Evolutionary conservation across 1,140 invertebrate genomes (phyloP).

Genomic region (Saxidomus purpurata): DNA sequence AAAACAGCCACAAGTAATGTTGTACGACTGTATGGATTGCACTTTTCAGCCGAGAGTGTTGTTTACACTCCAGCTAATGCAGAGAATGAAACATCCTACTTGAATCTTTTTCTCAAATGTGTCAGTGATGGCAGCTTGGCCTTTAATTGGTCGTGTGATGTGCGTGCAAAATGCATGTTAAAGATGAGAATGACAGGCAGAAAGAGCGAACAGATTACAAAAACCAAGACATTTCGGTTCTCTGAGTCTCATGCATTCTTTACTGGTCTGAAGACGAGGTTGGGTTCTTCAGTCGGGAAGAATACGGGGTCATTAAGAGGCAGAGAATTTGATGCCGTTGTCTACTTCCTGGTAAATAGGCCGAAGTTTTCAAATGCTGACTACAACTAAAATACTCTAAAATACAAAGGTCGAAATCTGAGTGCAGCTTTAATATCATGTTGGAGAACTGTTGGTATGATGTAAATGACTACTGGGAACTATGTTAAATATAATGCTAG

Average conservation of each 20-base stretch:
- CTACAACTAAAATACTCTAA: too few species aligned
- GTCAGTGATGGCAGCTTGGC: background rate
- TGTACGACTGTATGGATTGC: background rate
- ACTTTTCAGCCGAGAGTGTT: background rate
- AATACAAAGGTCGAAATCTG: too few species aligned
- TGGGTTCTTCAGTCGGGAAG: background rate
- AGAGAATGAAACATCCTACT: background rate
- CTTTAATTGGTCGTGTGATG: background rate
- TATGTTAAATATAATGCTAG: too few species aligned
- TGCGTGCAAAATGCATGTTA: slow-evolving; percentile 1
- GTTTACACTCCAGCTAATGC: background rate
- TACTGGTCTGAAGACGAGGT: background rate
- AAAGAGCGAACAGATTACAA: background rate
- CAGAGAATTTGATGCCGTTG: background rate
- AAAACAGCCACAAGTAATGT: background rate
- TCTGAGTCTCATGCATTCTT: background rate
- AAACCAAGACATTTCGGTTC: background rate
- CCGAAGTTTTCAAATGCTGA: background rate
- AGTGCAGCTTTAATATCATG: too few species aligned
- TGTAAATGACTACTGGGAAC: too few species aligned
- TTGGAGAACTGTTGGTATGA: too few species aligned
- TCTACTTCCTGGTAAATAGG: background rate
- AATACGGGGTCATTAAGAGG: background rate
- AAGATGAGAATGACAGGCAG: background rate
- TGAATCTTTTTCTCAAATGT: slow-evolving; percentile 5